Evolutionary conservation across 2,888 invertebrate species (phyloP).

Genomic region (Thecocarcelia acutangulata): DNA sequence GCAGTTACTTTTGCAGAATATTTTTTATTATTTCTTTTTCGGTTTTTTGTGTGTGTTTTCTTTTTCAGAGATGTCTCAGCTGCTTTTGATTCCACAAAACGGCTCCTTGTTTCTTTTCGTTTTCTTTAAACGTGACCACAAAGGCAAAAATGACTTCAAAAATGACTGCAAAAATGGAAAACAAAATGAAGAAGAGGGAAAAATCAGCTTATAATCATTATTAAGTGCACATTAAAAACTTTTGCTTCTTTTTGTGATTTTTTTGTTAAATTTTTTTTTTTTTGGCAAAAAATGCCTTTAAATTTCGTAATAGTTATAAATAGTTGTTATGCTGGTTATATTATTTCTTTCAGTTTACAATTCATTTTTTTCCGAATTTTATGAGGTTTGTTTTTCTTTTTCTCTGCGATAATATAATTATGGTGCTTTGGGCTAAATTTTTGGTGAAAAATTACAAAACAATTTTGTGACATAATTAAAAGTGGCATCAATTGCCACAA

Average conservation of each 20-base stretch:
- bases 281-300: slow-evolving; percentile 61
- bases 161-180: slow-evolving; percentile 27
- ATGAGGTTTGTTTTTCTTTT: slow-evolving; percentile 33
- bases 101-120: slow-evolving; percentile 45
- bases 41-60: background rate
- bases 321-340: slow-evolving; percentile 69
- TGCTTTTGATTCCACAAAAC: slow-evolving; percentile 32
- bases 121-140: slow-evolving; percentile 57
- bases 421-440: slow-evolving; percentile 69
- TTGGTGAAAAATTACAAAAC: slow-evolving; percentile 68
- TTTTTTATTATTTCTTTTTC: slow-evolving; percentile 29
- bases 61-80: slow-evolving; percentile 24
- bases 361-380: slow-evolving; percentile 26
- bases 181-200: slow-evolving; percentile 41
- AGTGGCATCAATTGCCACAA: slow-evolving; percentile 67
- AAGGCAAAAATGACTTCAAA: slow-evolving; percentile 37
- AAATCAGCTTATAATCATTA: slow-evolving; percentile 67
- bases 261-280: background rate
- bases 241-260: slow-evolving; percentile 18
- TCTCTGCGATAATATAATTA: slow-evolving; percentile 69
- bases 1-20: no score
- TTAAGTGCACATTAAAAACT: slow-evolving; percentile 64
- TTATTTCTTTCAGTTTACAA: slow-evolving; percentile 69
- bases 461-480: slow-evolving; percentile 68
- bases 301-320: slow-evolving; percentile 72